These are phyloP conservation scores for Rallus limicola DNA, from an alignment of 2,113 vertebrate species.

Conservation along the genomic window DNA sequence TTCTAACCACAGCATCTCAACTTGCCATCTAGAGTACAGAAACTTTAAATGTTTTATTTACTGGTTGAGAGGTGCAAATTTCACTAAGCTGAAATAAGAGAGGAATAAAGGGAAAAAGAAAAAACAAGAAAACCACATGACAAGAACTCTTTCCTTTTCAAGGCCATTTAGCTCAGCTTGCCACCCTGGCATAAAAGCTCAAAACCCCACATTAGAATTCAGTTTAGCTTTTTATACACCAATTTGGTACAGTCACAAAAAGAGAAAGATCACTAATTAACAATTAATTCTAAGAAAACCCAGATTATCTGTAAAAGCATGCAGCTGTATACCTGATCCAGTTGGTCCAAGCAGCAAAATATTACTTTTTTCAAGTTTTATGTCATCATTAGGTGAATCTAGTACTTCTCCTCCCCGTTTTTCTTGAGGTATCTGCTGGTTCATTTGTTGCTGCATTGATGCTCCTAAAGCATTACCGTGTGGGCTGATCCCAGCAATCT, in stretches of 20 bases:
- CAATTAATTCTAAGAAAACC: neutral
- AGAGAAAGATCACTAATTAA: neutral
- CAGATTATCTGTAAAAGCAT: neutral
- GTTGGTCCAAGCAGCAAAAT: conserved; percentile 97
- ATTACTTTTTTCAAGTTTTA: conserved; percentile 98
- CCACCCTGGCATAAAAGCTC: neutral
- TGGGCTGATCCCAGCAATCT: conserved; percentile 96
- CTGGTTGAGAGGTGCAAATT: too few relatives aligned
- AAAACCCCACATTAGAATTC: neutral
- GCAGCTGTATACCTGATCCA: conserved; percentile 86
- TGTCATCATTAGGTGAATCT: conserved; percentile 90
- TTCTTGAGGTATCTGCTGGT: conserved; percentile 91
- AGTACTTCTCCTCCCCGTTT: conserved; percentile 93
- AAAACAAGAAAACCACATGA: neutral
- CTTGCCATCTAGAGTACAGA: neutral
- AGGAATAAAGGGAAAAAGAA: too few relatives aligned
- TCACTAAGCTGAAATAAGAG: too few relatives aligned
- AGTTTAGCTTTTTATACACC: neutral
- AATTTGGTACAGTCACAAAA: neutral
- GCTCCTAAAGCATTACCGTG: conserved; percentile 95
- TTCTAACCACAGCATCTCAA: neutral
- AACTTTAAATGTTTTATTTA: neutral
- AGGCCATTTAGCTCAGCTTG: neutral
- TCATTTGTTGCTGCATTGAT: conserved; percentile 93
- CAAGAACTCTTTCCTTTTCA: neutral